Evolutionary conservation across 2,113 vertebrate genomes (phyloP).

Genomic region (Origma solitaria): DNA sequence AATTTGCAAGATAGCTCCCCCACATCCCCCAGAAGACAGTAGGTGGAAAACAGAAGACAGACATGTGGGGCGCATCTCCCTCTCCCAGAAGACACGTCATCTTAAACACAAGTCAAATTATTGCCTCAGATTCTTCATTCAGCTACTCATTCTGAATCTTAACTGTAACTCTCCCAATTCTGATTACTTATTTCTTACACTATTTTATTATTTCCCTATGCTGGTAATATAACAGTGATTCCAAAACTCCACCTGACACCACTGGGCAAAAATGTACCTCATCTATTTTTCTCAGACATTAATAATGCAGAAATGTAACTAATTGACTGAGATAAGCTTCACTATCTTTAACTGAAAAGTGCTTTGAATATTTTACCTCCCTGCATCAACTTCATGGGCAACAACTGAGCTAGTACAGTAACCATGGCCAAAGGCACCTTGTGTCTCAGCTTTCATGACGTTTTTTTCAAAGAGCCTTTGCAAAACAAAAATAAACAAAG

Average conservation of each 20-base stretch:
- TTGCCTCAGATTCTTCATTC: neutral
- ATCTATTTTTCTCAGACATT: neutral
- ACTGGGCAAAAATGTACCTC: neutral
- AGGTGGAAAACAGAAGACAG: neutral
- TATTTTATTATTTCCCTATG: neutral
- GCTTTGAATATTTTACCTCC: neutral
- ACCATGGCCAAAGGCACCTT: neutral
- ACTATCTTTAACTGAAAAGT: neutral
- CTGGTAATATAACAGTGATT: neutral
- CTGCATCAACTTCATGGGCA: neutral
- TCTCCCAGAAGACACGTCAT: neutral
- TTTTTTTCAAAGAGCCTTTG: neutral
- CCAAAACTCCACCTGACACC: neutral
- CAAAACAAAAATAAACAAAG: neutral
- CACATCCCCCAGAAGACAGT: neutral
- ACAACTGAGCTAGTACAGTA: neutral
- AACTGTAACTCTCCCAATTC: neutral
- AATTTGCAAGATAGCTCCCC: neutral
- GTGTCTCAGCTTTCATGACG: neutral
- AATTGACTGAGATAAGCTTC: neutral
- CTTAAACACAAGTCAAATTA: neutral
- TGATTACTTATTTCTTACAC: neutral
- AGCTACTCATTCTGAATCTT: neutral
- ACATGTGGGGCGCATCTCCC: neutral
- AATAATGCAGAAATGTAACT: neutral